Conservation (phyloP, 2,113 vertebrate species). For the Pavo muticus region DNA sequence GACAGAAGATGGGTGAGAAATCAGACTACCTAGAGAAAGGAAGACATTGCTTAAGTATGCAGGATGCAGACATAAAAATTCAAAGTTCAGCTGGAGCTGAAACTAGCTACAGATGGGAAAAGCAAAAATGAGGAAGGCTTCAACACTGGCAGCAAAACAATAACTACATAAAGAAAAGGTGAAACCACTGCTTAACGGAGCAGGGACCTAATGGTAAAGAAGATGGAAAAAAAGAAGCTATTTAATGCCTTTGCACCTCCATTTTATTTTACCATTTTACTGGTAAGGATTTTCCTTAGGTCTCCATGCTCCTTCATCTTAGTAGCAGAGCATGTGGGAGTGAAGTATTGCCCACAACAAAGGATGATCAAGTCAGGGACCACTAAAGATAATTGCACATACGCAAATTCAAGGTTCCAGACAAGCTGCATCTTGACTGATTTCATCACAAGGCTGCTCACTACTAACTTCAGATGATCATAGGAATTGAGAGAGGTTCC, state of each 20-base stretch:
- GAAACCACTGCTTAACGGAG: neutral
- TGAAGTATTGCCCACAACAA: neutral
- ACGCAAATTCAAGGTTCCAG: neutral
- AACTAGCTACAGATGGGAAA: neutral
- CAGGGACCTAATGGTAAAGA: neutral
- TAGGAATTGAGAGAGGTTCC: neutral
- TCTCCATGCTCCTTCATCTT: neutral
- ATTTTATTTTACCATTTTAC: neutral
- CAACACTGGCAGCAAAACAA: neutral
- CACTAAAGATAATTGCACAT: neutral
- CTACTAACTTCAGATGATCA: neutral
- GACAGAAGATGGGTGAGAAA: neutral
- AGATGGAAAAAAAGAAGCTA: neutral
- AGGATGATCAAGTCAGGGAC: neutral
- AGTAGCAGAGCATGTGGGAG: neutral
- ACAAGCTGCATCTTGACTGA: neutral
- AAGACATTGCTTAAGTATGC: neutral
- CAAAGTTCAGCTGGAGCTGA: neutral
- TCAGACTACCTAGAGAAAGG: neutral
- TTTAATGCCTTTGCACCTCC: neutral
- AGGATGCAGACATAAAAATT: neutral
- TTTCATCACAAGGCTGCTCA: neutral
- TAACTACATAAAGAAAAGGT: neutral
- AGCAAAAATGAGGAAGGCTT: neutral
- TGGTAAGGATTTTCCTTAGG: neutral